A percentile compares a stretch with the other conserved stretches of the same genome.
Conservation (phyloP, 1,140 invertebrate genomes). For the Asbolus verrucosus region DNA sequence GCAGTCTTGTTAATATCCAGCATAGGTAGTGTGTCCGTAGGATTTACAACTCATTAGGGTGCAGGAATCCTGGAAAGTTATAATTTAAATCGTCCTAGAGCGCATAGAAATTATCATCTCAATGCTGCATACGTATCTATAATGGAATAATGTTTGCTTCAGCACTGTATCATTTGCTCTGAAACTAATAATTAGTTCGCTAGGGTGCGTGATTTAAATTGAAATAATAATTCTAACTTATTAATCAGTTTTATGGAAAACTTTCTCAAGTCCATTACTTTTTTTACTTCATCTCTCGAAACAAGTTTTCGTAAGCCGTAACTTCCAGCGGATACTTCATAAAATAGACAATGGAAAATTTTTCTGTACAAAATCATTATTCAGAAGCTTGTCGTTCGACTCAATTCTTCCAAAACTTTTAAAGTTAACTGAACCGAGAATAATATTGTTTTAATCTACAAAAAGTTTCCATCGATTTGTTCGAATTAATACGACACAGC, state of each 20-base stretch:
- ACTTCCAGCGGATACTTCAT: too few relatives aligned
- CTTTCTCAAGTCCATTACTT: too few relatives aligned
- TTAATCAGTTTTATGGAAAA: too few relatives aligned
- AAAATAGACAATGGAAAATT: too few relatives aligned
- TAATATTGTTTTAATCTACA: background rate
- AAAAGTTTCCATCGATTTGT: background rate
- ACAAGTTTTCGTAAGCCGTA: too few relatives aligned
- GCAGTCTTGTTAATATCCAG: slow-evolving; percentile 18
- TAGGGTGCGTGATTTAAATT: too few relatives aligned
- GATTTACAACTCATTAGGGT: slow-evolving; percentile 33
- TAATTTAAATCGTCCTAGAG: slow-evolving; percentile 10
- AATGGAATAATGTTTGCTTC: background rate
- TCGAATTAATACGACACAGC: too few relatives aligned
- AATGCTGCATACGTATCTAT: background rate
- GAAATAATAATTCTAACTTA: too few relatives aligned
- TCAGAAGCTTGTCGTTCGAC: background rate
- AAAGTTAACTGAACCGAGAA: background rate
- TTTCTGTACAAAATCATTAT: too few relatives aligned
- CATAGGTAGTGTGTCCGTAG: background rate
- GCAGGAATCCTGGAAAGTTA: slow-evolving; percentile 18
- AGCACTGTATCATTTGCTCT: too few relatives aligned
- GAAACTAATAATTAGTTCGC: too few relatives aligned
- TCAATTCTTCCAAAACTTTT: background rate
- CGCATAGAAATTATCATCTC: slow-evolving; percentile 24
- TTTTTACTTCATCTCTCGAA: too few relatives aligned